Evolutionary conservation across 2,797 vertebrate genomes (phyloP), one percentile per base, ranked within the genome.

Genomic region (Siniperca obscura): DNA sequence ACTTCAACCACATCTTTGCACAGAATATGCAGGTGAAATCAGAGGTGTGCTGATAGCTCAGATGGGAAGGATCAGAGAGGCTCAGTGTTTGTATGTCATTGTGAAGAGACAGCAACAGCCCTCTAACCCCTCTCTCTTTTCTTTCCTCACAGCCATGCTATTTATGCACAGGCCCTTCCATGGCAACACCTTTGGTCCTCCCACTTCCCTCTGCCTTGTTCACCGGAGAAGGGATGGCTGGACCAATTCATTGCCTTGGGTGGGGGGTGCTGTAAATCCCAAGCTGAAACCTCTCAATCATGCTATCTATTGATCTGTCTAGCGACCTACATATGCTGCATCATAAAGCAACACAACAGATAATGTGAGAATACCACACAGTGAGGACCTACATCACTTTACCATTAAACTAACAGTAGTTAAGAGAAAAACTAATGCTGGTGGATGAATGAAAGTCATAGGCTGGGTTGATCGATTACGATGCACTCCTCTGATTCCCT

Each of bases 81-180:
- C 81, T 78, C 61, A 4, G 34, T 55, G 72, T 75, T 87, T 89
- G 70, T 57, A 19, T 84, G 86, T 87, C 67, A 38, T 48, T 17
- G 16, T 59, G 69, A 74, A 50, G 40, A 74, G 62, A 81, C 17
- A 0, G 30, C 25, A 59, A 1, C 71, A 52, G 16, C 65, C 65
- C 66, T 67, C 52, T 42, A 48, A 38, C 40, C 7, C 67, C 13
- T 3, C 38, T 70, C 34, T 55, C 25, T 64, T 34, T 72, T 46
- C 66, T 74, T 50, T 68, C 56, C 48, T 27, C 64, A 1, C 21
- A 71, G 38, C 48, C 56, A 4, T 77, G 82, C 79, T 86, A 64
- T 85, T 83, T 68, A 83, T 81, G 66, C 69, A 71, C 70, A 67
- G 62, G 14, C 34, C 66, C 65, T 65, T 84, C 74, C 74, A 71